phyloP scores from a whole-genome alignment of 2,113 vertebrate species.

The Eubucco bourcierii region DNA sequence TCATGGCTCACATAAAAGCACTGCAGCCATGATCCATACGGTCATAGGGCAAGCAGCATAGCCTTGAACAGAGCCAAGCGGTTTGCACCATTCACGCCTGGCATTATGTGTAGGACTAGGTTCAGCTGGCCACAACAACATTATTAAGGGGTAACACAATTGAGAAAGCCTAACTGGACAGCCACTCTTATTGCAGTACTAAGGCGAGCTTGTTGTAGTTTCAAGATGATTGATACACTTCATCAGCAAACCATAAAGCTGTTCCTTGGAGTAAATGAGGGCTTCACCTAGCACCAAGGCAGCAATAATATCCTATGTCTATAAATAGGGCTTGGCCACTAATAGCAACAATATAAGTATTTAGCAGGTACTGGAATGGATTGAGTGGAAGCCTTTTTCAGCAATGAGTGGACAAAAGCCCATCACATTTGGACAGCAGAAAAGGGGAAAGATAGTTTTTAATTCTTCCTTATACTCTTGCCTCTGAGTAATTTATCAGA shows the following conservation, averaged over 20 bases:
- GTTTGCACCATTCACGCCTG: neutral
- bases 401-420: neutral
- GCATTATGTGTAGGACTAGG: accelerated
- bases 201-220: neutral
- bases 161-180: neutral
- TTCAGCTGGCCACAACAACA: neutral
- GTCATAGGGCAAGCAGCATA: accelerated
- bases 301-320: neutral
- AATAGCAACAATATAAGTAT: neutral
- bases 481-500: neutral
- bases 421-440: neutral
- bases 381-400: neutral
- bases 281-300: neutral
- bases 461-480: neutral
- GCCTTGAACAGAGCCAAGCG: neutral
- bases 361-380: neutral
- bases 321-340: neutral
- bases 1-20: accelerated
- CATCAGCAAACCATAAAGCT: neutral
- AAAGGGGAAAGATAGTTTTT: neutral
- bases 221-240: neutral
- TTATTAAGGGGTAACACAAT: neutral
- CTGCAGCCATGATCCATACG: accelerated
- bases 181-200: neutral
- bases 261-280: neutral